Base-by-base conservation (phyloP, 2,888 invertebrate species). In the Tetragonisca angustula region DNA sequence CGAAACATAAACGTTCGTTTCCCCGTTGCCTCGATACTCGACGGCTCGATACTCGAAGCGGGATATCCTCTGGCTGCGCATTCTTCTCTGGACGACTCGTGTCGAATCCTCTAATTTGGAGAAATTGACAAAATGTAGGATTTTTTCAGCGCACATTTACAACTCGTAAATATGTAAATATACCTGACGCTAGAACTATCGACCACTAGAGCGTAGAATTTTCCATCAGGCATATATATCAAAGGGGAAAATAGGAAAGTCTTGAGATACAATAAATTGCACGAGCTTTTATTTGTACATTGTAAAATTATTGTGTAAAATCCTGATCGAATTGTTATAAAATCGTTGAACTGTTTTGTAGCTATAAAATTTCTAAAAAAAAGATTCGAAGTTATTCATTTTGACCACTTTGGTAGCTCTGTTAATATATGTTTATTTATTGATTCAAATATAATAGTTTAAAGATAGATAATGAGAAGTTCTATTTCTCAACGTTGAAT, bases 1-100 rank as follows among this genome's bases (percentile, higher is more conserved):
- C 56, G 73, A 74, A 72, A 73, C 64, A 56, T 62, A 64, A 73
- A 77, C 54, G 74, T 56, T 77, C 70, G 62, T 62, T 56, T 76
- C 24, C 19, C 61, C 9, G 21, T 27, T 65, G 43, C 11, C n/a
- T n/a, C 24, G 52, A 61, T 52, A 15, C 43, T 11, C 17, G 17
- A n/a, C 49, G 19, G 56, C n/a, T n/a, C 24, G 52, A 61, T 52
- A 15, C 43, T 11, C 17, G 17, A n/a, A 64, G n/a, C 19, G 36
- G 24, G 15, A 4, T 50, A 21, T 4, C 36, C 21, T 15, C 15
- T n/a, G n/a, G 5, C 15, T n/a, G 15, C 15, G 2, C 5, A 11
- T 43, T 43, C 43, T 13, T 15, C n/a, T n/a, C 13, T 5, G 43
- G 9, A 43, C n/a, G n/a, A 59, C 1, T 59, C n/a, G 15, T 13